A percentile compares a stretch with the other conserved stretches of the same genome.
phyloP scores from a whole-genome alignment of 2,888 invertebrate species.

The Dolomedes plantarius region DNA sequence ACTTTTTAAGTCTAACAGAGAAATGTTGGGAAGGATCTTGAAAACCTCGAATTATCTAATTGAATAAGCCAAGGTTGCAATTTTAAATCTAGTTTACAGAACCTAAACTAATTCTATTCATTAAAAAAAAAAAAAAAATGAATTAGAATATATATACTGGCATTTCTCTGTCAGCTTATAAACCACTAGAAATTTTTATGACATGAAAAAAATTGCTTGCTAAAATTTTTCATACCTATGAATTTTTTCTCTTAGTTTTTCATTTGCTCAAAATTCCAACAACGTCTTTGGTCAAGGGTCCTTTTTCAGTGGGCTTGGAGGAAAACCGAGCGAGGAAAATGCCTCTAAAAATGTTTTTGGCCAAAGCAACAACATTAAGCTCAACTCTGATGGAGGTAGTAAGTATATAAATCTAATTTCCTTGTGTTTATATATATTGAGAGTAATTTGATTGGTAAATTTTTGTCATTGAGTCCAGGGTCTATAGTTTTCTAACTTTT shows the following conservation, averaged over 20 bases:
- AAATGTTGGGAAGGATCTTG: too few relatives aligned
- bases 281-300: slow-evolving; percentile 40
- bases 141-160: too few relatives aligned
- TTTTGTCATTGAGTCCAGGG: not conserved
- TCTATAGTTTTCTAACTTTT: not conserved
- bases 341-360: slow-evolving; percentile 70
- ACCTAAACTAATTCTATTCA: too few relatives aligned
- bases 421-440: not conserved
- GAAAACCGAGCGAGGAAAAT: slow-evolving; percentile 66
- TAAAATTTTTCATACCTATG: not conserved
- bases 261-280: slow-evolving; percentile 37
- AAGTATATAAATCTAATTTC: too few relatives aligned
- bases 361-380: slow-evolving; percentile 3
- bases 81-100: too few relatives aligned
- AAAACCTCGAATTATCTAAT: too few relatives aligned
- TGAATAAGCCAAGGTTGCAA: too few relatives aligned
- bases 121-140: too few relatives aligned
- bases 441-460: not conserved
- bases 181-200: too few relatives aligned
- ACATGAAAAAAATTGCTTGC: too few relatives aligned
- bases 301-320: slow-evolving; percentile 68
- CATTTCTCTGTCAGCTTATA: too few relatives aligned
- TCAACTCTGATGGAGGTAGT: slow-evolving; percentile 25
- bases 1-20: too few relatives aligned
- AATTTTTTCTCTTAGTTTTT: slow-evolving; percentile 4